Conservation (phyloP, 2,797 vertebrate species). For the Myotis daubentonii region DNA sequence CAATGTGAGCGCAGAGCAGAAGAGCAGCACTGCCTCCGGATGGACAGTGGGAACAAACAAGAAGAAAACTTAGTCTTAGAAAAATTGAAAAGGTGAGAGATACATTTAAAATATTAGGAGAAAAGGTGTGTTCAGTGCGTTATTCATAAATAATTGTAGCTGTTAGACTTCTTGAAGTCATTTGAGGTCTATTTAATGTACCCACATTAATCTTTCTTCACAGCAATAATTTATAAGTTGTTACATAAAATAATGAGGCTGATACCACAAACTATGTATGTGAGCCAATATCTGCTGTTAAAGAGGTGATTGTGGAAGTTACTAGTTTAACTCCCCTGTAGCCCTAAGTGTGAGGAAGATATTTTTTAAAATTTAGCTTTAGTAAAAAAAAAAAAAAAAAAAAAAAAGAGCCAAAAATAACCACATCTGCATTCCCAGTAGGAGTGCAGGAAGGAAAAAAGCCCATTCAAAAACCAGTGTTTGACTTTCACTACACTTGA, state of each 20-base stretch:
- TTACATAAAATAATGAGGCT: neutral
- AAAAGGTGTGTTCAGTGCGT: neutral
- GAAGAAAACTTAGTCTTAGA: slow-evolving; percentile 70
- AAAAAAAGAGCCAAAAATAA: neutral
- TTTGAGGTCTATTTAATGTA: neutral
- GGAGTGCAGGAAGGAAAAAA: neutral
- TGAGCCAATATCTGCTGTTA: neutral
- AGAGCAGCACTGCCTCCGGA: slow-evolving; percentile 60
- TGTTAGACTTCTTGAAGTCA: neutral
- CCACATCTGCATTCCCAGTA: neutral
- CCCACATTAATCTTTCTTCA: neutral
- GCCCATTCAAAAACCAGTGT: neutral
- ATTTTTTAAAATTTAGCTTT: neutral
- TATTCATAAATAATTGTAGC: neutral
- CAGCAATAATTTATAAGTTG: neutral
- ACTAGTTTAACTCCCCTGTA: neutral
- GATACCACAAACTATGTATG: neutral
- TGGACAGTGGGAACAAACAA: slow-evolving; percentile 67
- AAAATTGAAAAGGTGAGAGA: slow-evolving; percentile 82
- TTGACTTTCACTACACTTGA: neutral
- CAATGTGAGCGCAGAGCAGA: slow-evolving; percentile 70
- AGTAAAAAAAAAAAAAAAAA: neutral
- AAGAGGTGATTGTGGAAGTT: neutral
- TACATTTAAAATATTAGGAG: neutral
- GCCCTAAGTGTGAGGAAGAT: neutral